Evolutionary conservation across 2,113 vertebrate genomes (phyloP).

Genomic region (Thunnus maccoyii): DNA sequence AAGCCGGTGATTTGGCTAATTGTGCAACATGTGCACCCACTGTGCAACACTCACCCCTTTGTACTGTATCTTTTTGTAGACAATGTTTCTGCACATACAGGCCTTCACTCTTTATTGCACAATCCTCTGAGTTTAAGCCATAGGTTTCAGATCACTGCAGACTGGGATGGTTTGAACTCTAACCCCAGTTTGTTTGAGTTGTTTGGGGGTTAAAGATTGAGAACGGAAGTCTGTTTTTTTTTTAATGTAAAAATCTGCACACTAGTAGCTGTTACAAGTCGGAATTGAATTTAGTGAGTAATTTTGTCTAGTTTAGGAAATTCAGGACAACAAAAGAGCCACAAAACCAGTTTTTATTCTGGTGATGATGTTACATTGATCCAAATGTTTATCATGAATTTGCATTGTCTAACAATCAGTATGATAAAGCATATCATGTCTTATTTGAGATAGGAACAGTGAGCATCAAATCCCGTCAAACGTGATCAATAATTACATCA

Average conservation of each 20-base stretch:
- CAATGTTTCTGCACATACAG: neutral
- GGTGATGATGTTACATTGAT: neutral
- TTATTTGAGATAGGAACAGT: neutral
- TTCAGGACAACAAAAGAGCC: neutral
- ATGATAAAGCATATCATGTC: neutral
- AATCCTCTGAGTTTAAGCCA: neutral
- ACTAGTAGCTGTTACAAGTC: neutral
- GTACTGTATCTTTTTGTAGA: constrained; percentile 10
- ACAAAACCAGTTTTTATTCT: neutral
- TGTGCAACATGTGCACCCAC: constrained; percentile 26
- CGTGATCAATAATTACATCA: neutral
- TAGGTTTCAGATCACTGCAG: neutral
- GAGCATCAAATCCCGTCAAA: neutral
- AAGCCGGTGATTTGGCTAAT: constrained; percentile 41
- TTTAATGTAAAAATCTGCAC: neutral
- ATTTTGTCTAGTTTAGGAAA: neutral
- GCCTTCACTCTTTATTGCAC: neutral
- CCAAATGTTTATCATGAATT: neutral
- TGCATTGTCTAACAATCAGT: too few relatives aligned
- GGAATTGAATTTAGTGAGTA: neutral
- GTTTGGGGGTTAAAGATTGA: neutral
- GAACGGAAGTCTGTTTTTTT: neutral
- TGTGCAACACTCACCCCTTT: constrained; percentile 48
- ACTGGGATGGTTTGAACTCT: constrained; percentile 41
- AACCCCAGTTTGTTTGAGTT: constrained; percentile 49